Conservation (phyloP, 1,140 invertebrate genomes). For the Campoletis sonorensis region DNA sequence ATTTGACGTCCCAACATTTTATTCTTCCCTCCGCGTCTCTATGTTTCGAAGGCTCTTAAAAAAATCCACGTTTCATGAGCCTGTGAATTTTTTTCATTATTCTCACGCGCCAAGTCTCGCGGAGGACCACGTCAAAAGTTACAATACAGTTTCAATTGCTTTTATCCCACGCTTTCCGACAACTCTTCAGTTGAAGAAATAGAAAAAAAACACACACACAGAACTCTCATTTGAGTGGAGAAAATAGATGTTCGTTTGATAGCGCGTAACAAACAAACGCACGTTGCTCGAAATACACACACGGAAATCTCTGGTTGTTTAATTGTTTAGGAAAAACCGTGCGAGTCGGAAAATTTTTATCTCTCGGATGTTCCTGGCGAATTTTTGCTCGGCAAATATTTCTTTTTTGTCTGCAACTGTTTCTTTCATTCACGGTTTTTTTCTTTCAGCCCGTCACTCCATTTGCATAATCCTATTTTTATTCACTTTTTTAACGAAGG, state of each 20-base stretch:
- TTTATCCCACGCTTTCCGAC: conserved; percentile 19
- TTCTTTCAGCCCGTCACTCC: too few species aligned
- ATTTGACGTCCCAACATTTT: not conserved
- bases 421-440: too few species aligned
- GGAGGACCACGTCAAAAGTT: not conserved
- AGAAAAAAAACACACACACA: too few species aligned
- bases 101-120: not conserved
- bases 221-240: not conserved
- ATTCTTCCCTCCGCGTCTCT: not conserved
- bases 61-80: not conserved
- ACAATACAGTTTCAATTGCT: conserved; percentile 1
- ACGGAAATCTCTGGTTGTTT: not conserved
- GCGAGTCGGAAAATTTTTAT: not conserved
- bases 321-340: not conserved
- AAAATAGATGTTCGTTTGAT: not conserved
- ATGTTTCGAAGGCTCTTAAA: not conserved
- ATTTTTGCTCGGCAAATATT: too few species aligned
- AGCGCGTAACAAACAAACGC: not conserved
- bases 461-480: too few species aligned
- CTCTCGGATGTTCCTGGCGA: too few species aligned
- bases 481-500: too few species aligned
- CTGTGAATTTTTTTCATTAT: not conserved
- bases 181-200: not conserved
- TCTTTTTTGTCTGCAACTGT: too few species aligned
- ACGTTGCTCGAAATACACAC: not conserved